Evolutionary conservation across 1,140 invertebrate genomes (phyloP), one percentile per base, ranked within the genome.

Genomic region (Tetragonula clypearis): DNA sequence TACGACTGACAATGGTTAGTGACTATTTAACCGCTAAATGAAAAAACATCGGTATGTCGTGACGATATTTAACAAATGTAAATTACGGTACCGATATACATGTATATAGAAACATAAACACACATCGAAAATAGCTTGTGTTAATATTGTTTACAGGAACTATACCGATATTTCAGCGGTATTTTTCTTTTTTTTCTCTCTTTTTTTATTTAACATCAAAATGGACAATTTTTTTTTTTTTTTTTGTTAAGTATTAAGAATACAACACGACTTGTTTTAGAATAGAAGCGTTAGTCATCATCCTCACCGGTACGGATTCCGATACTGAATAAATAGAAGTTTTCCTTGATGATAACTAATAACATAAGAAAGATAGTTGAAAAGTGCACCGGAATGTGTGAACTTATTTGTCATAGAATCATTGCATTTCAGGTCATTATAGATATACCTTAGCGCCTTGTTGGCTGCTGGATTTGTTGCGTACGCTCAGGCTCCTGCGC

Each of bases 371-470:
- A 73, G 77, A 62, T 77, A 90, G 79, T 79, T 85, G 83, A 86
- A 86, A 85, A 84, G 87, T 87, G 90, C 86, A 87, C 62, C 68
- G 83, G 77, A 88, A 81, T 86, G 75, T 79, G 73, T 85, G 62
- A 82, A 73, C 77, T 88, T 87, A 87, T 85, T 86, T 69, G 60
- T 74, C 89, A 88, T 81, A 87, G 69, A 71, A 71, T 90, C 83
- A 86, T 77, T 87, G 89, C 83, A 81, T 89, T 79, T 90, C 85
- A 91, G 84, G 75, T 85, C 87, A 89, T 74, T 85, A 78, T 87
- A 75, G 86, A 84, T 94, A 92, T 96, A 96, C 96, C 96, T 96
- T 96, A 91, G 95, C 94, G 94, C 95, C 95, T 93, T 95, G 95
- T 91, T 95, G 95, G 92, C 94, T 95, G 92, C 93, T 93, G 89